These are phyloP conservation scores for Mystacornis crossleyi DNA, from an alignment of 2,113 vertebrate genomes.

Conservation along the genomic window DNA sequence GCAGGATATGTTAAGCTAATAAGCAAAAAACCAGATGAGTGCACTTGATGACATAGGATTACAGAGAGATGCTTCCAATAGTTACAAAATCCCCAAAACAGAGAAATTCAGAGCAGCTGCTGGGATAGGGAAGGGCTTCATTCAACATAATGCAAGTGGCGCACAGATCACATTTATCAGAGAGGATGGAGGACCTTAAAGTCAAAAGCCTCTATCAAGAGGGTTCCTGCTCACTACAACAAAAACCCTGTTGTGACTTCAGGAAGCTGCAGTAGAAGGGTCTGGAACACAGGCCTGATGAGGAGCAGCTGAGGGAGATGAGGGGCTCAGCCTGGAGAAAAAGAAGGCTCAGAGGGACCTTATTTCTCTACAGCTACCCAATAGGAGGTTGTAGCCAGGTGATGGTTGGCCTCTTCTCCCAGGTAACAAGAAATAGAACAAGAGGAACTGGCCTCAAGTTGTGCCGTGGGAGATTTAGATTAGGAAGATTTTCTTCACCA, in stretches of 20 bases:
- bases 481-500: neutral
- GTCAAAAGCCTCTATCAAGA: neutral
- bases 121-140: neutral
- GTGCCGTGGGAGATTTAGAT: neutral
- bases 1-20: neutral
- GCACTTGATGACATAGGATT: neutral
- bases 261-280: neutral
- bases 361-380: neutral
- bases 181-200: neutral
- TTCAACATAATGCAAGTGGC: neutral
- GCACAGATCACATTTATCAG: rapidly evolving
- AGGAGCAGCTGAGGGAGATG: neutral
- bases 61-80: neutral
- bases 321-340: neutral
- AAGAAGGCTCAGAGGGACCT: neutral
- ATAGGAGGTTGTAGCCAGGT: neutral
- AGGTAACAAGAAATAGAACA: neutral
- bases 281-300: neutral
- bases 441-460: neutral
- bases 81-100: neutral
- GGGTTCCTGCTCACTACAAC: neutral
- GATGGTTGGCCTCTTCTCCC: neutral
- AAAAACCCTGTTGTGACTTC: neutral
- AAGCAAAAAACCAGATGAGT: neutral
- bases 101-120: neutral